These are phyloP conservation scores for Hipparchia semele DNA, from an alignment of 2,888 invertebrate species.

Conservation along the genomic window DNA sequence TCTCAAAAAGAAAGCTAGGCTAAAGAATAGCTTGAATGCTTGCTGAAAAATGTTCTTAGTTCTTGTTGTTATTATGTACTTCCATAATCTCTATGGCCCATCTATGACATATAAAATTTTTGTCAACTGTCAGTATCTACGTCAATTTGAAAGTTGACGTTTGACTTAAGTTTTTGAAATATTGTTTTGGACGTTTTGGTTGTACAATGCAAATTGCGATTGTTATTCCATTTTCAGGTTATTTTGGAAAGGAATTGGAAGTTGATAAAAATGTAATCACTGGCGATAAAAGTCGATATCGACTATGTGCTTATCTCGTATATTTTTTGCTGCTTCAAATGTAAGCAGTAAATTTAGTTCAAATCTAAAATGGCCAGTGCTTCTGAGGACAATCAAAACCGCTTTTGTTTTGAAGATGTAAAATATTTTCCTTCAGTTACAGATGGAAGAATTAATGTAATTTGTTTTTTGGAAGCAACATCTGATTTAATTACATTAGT, in stretches of 20 bases:
- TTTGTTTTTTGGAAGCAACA: slow-evolving; percentile 84
- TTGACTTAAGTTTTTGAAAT: not conserved
- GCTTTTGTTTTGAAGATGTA: slow-evolving; percentile 52
- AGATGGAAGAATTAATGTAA: slow-evolving; percentile 83
- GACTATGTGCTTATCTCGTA: slow-evolving; percentile 26
- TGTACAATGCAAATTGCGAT: not conserved
- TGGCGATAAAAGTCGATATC: slow-evolving; percentile 33
- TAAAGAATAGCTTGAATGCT: too few relatives aligned
- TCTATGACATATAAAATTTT: too few relatives aligned
- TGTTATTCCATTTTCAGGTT: slow-evolving; percentile 22
- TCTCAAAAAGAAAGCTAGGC: too few relatives aligned
- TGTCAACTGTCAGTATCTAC: too few relatives aligned
- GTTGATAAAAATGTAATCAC: slow-evolving; percentile 33
- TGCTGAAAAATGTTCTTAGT: too few relatives aligned
- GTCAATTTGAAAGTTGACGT: not conserved
- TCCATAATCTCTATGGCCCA: too few relatives aligned
- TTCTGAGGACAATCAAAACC: slow-evolving; percentile 45
- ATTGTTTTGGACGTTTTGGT: not conserved
- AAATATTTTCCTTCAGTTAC: slow-evolving; percentile 79
- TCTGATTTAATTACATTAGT: slow-evolving; percentile 84
- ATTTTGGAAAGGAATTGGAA: slow-evolving; percentile 14
- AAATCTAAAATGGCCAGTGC: slow-evolving; percentile 56
- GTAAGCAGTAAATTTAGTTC: slow-evolving; percentile 21
- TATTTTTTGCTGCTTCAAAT: slow-evolving; percentile 26
- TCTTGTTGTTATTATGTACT: too few relatives aligned